These are phyloP conservation scores for Schizopygopsis malacanthus DNA, from an alignment of 2,797 vertebrate genomes.

Conservation along the genomic window DNA sequence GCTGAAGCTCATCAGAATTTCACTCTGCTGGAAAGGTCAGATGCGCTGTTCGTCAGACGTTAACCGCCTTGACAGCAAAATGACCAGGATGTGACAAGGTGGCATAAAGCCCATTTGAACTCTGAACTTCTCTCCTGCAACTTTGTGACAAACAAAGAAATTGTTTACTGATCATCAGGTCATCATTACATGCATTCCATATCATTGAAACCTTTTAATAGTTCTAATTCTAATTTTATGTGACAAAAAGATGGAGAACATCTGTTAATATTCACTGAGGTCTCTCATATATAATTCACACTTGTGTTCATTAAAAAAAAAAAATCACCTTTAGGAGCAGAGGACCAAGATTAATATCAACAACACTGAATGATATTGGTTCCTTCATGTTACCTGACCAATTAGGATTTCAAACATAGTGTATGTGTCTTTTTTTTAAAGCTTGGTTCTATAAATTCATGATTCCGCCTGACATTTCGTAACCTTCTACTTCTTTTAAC, in stretches of 20 bases:
- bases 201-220: neutral
- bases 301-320: neutral
- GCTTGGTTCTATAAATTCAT: neutral
- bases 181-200: neutral
- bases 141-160: constrained; percentile 1
- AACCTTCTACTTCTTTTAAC: constrained; percentile 34
- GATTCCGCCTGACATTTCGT: neutral
- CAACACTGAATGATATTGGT: neutral
- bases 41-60: constrained; percentile 45
- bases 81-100: constrained; percentile 49
- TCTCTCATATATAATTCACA: neutral
- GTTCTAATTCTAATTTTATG: neutral
- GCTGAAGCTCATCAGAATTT: constrained; percentile 52
- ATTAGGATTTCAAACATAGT: neutral
- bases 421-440: neutral
- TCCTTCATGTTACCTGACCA: neutral
- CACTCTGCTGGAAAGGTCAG: constrained; percentile 50
- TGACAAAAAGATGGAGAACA: neutral
- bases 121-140: constrained; percentile 56
- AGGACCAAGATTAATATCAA: no score
- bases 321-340: neutral
- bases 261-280: neutral
- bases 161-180: neutral
- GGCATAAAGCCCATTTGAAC: constrained; percentile 41
- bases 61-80: constrained; percentile 50